Evolutionary conservation across 2,113 vertebrate genomes (phyloP).

Genomic region (Antidorcas marsupialis): DNA sequence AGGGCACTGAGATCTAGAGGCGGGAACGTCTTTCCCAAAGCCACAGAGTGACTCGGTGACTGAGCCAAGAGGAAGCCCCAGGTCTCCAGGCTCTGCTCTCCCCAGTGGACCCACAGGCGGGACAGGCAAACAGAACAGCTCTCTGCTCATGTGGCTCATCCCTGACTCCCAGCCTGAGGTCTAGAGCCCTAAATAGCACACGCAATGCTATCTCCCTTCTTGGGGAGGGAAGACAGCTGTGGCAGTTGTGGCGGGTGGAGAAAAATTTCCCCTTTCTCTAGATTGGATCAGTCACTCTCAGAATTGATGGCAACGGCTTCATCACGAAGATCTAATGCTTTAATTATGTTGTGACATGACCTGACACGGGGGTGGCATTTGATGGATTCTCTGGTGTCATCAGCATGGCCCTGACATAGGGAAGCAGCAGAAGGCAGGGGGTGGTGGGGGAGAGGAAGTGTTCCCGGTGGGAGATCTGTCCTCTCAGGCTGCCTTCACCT

Average conservation of each 20-base stretch:
- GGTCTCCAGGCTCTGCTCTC: background rate
- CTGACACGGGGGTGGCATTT: slow-evolving; percentile 81
- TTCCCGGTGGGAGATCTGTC: slow-evolving; percentile 50
- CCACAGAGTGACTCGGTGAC: background rate
- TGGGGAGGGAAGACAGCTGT: slow-evolving; percentile 75
- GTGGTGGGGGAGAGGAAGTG: slow-evolving; percentile 13
- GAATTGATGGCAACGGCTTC: slow-evolving; percentile 82
- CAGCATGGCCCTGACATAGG: slow-evolving; percentile 76
- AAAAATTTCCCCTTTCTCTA: slow-evolving; percentile 80
- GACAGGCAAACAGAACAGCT: slow-evolving; percentile 47
- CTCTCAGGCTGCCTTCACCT: slow-evolving; percentile 1
- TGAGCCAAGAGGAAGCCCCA: slow-evolving; percentile 1
- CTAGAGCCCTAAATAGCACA: slow-evolving; percentile 73
- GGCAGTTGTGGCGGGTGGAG: slow-evolving; percentile 69
- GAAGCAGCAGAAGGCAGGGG: slow-evolving; percentile 63
- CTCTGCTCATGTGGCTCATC: slow-evolving; percentile 55
- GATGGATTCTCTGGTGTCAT: slow-evolving; percentile 80
- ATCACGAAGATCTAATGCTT: slow-evolving; percentile 83
- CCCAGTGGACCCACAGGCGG: slow-evolving; percentile 47
- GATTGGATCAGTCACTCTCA: slow-evolving; percentile 80
- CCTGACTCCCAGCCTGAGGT: slow-evolving; percentile 74
- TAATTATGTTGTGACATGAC: slow-evolving; percentile 87
- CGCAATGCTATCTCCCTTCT: slow-evolving; percentile 56
- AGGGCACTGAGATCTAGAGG: background rate
- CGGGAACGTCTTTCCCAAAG: background rate